Evolutionary conservation across 2,113 vertebrate genomes (phyloP), one percentile per base, ranked within the genome.

Genomic region (Todiramphus chloris): DNA sequence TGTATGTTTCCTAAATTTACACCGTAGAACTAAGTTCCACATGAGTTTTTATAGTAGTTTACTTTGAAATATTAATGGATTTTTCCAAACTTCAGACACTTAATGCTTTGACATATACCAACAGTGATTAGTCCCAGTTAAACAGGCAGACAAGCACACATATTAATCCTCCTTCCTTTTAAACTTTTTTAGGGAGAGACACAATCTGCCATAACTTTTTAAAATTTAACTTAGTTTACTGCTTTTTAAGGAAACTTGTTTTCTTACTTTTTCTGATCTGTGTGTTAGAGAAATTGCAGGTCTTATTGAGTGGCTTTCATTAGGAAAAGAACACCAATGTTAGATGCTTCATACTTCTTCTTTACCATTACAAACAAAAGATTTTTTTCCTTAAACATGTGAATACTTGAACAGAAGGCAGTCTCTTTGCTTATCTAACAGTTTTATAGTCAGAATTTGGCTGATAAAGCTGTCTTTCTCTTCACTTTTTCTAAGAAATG

Each of bases 171-270:
- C n/a, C 58, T 87, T 73, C 6, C 7, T 60, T 76, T 80, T 75
- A 64, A 58, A 16, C 41, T 51, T 78, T 85, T 86, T 92, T n/a
- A n/a, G n/a, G 66, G 31, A 80, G 80, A 83, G n/a, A 94, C 70
- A 79, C 39, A n/a, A 94, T 90, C 72, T 95, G 46, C 23, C 69
- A 94, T 86, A 59, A 86, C 46, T 55, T 58, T 92, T 90, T 92
- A 35, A 73, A 85, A 73, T 39, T 51, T 67, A 73, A 73, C 25
- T 53, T 58, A 41, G 51, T 73, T 92, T 56, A 50, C 39, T 72
- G 20, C 13, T 77, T 82, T 41, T 55, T 66, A 59, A 27, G 17
- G 41, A 35, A 80, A 41, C 39, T 11, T 41, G 9, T 7, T 66
- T 67, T 50, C 20, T n/a, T 33, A 6, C 19, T 79, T 59, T 56